Conservation (phyloP, 1,140 invertebrate species). For the Pissodes strobi region DNA sequence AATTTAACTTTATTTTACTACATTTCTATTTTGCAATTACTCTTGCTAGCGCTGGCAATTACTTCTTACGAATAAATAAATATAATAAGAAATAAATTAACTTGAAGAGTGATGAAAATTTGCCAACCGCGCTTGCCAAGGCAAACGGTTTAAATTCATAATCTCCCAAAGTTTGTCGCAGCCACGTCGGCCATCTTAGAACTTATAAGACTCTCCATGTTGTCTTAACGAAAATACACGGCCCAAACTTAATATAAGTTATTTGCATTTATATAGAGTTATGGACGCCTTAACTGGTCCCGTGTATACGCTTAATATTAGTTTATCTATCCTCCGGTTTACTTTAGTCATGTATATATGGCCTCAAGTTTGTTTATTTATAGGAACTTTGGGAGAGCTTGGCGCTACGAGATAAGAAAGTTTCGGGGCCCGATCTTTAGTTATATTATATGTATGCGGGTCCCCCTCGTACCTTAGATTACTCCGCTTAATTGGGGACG, state of each 20-base stretch:
- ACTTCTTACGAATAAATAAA: too few species aligned
- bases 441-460: slow-evolving; percentile 12
- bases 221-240: slow-evolving; percentile 54
- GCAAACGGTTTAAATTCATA: slow-evolving; percentile 2
- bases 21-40: neutral
- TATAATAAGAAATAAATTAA: too few species aligned
- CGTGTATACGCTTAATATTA: slow-evolving; percentile 52
- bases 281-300: slow-evolving; percentile 46
- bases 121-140: too few species aligned
- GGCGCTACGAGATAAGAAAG: slow-evolving; percentile 41
- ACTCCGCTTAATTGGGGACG: too few species aligned
- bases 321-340: slow-evolving; percentile 51
- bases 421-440: slow-evolving; percentile 33
- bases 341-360: slow-evolving; percentile 51
- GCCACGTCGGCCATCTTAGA: slow-evolving; percentile 7
- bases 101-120: too few species aligned
- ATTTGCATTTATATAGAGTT: slow-evolving; percentile 56
- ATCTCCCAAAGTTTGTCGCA: slow-evolving; percentile 23
- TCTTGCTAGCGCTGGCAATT: too few species aligned
- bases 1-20: neutral
- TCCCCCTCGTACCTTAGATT: slow-evolving; percentile 26
- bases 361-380: slow-evolving; percentile 51
- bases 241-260: slow-evolving; percentile 53
- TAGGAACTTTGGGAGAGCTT: slow-evolving; percentile 40
- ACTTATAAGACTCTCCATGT: slow-evolving; percentile 52